These are phyloP conservation scores for Choristoneura rosaceana DNA, from an alignment of 2,888 invertebrate genomes.

Conservation along the genomic window DNA sequence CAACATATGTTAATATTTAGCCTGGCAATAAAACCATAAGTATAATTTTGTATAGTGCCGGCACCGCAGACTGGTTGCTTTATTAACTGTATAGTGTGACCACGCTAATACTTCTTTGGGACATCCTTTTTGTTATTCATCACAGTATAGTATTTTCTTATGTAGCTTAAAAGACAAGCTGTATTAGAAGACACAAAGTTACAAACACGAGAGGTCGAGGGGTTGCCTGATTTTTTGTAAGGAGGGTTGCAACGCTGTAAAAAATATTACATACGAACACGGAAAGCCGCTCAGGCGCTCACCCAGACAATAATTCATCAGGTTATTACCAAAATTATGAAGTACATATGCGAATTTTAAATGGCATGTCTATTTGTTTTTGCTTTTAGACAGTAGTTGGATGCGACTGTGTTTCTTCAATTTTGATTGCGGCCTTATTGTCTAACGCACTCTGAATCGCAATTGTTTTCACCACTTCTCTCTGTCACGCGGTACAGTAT, in stretches of 20 bases:
- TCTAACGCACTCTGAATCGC: too few species aligned
- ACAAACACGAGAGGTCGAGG: background rate
- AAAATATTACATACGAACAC: background rate
- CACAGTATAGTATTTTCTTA: too few species aligned
- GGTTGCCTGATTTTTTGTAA: background rate
- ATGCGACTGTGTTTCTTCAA: too few species aligned
- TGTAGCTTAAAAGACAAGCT: too few species aligned
- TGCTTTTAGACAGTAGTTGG: background rate
- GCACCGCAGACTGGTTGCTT: slow-evolving; percentile 25
- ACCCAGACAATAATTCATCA: background rate
- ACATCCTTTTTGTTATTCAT: background rate
- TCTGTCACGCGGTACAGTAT: too few species aligned
- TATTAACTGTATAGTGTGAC: slow-evolving; percentile 29
- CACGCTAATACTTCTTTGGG: background rate
- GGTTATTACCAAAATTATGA: background rate
- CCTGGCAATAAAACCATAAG: slow-evolving; percentile 2
- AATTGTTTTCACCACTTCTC: too few species aligned
- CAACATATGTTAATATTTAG: slow-evolving; percentile 32
- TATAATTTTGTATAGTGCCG: slow-evolving; percentile 16
- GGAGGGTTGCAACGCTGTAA: slow-evolving; percentile 4
- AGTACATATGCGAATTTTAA: background rate
- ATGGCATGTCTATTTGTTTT: background rate
- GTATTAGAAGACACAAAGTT: background rate
- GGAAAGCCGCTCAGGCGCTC: background rate
- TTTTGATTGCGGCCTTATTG: too few species aligned